Conservation (phyloP, 2,113 vertebrate genomes). For the Ciconia stormi region DNA sequence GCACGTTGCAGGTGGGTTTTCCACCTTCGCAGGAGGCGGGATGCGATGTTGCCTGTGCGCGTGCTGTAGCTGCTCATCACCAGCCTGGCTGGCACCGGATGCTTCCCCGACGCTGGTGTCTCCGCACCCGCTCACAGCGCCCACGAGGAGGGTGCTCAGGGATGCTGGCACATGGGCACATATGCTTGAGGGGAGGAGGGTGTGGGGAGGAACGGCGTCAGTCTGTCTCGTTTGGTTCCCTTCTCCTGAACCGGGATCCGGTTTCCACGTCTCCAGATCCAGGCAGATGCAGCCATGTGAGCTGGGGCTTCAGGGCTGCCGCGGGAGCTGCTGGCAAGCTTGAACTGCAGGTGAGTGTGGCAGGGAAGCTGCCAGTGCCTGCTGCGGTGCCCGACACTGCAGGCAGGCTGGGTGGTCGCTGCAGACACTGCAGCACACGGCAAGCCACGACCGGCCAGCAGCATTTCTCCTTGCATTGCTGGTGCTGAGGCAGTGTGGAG, state of each 20-base stretch:
- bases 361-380: background rate
- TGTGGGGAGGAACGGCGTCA: background rate
- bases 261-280: background rate
- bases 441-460: background rate
- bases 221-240: background rate
- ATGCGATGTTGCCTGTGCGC: background rate
- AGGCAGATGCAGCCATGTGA: background rate
- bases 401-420: background rate
- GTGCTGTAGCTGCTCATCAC: background rate
- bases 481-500: conserved; percentile 56
- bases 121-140: rapidly evolving
- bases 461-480: conserved; percentile 43
- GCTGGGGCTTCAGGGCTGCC: background rate
- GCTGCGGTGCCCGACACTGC: background rate
- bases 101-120: background rate
- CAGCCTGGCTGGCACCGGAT: background rate
- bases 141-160: background rate
- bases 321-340: background rate
- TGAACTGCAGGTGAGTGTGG: background rate
- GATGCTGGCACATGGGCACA: background rate
- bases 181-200: background rate
- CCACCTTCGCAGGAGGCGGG: background rate
- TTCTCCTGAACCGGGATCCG: background rate
- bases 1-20: background rate
- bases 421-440: background rate